phyloP scores from a whole-genome alignment of 1,140 invertebrate genomes.

The Zaprionus capensis region DNA sequence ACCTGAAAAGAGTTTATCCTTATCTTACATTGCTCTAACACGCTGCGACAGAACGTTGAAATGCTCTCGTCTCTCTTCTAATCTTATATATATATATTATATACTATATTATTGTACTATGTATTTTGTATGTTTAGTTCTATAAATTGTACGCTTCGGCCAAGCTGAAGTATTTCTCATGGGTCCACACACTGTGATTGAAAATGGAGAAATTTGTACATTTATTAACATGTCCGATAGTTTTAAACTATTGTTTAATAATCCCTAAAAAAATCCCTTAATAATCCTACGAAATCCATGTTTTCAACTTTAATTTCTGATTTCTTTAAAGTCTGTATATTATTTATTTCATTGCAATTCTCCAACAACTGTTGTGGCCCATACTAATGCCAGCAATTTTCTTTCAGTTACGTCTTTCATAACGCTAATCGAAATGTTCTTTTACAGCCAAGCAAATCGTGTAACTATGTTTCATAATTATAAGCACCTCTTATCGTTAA shows the following conservation, averaged over 20 bases:
- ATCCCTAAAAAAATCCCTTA: no score
- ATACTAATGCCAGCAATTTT: slow-evolving; percentile 40
- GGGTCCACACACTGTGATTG: not conserved
- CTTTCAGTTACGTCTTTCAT: slow-evolving; percentile 53
- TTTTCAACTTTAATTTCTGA: slow-evolving; percentile 1
- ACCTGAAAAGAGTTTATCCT: not conserved
- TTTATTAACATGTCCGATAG: slow-evolving; percentile 10
- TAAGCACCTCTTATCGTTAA: slow-evolving; percentile 51
- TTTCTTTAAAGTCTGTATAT: slow-evolving; percentile 4
- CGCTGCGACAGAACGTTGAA: slow-evolving; percentile 39
- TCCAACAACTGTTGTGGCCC: slow-evolving; percentile 19
- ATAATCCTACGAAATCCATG: no score
- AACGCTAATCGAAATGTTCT: slow-evolving; percentile 55
- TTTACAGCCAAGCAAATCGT: slow-evolving; percentile 59
- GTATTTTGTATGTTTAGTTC: slow-evolving; percentile 47
- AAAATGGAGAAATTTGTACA: slow-evolving; percentile 21
- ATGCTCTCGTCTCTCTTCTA: slow-evolving; percentile 20
- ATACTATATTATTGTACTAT: slow-evolving; percentile 17
- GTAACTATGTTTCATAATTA: slow-evolving; percentile 69
- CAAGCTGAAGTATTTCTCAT: slow-evolving; percentile 41
- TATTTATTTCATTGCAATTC: slow-evolving; percentile 1
- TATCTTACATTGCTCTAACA: slow-evolving; percentile 40
- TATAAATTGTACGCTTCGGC: slow-evolving; percentile 57
- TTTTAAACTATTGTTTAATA: not conserved
- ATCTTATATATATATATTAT: slow-evolving; percentile 7